Percentiles rank a stretch among this genome's conserved stretches.
Evolutionary conservation across 2,113 vertebrate genomes (phyloP).

Genomic region (Periophthalmus modestus): DNA sequence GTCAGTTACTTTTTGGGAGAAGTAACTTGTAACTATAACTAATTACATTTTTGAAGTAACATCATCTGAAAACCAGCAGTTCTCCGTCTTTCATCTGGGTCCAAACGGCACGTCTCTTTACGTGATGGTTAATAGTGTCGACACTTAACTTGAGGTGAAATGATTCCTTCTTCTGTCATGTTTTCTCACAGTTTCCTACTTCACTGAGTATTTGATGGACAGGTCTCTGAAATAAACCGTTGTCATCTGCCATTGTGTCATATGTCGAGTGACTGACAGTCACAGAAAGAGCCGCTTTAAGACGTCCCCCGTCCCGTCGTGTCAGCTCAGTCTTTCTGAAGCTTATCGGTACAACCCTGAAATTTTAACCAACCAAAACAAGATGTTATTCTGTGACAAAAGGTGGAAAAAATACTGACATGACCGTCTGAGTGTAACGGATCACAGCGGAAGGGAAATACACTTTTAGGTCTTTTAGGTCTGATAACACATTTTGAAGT

Average conservation of each 20-base stretch:
- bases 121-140: not conserved
- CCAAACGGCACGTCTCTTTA: not conserved
- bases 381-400: slow-evolving; percentile 1
- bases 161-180: not conserved
- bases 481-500: too few species aligned
- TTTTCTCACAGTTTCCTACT: not conserved
- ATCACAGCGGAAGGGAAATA: slow-evolving; percentile 20
- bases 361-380: not conserved
- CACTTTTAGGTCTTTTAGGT: too few species aligned
- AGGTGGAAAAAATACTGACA: slow-evolving; percentile 35
- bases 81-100: too few species aligned
- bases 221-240: not conserved
- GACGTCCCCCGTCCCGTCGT: not conserved
- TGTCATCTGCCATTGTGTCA: slow-evolving; percentile 1
- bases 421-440: slow-evolving; percentile 33
- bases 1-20: too few species aligned
- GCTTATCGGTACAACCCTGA: not conserved
- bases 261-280: not conserved
- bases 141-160: not conserved
- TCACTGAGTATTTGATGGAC: slow-evolving; percentile 1
- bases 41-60: too few species aligned
- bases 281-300: not conserved
- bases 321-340: not conserved
- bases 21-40: too few species aligned
- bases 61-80: too few species aligned